Evolutionary conservation across 2,888 invertebrate genomes (phyloP), one percentile per base, ranked within the genome.

Genomic region (Dione vanillae): DNA sequence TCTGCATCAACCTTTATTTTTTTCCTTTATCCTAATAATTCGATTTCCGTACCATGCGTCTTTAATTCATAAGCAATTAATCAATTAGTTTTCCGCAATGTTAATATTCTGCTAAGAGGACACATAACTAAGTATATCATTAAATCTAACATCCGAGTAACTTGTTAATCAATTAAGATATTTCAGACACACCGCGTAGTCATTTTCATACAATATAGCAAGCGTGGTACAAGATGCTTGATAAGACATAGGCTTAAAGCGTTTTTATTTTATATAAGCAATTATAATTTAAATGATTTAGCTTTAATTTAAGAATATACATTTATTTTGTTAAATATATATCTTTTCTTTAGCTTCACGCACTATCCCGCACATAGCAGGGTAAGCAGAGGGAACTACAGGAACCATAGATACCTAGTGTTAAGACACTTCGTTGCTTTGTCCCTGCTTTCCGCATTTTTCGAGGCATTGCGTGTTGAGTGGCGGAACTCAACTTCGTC

Each of bases 171-270:
- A 74, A 75, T 75, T 72, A 73, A 69, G 40, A 47, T 47, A 69
- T 72, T 58, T 71, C 74, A 77, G 71, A 73, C 78, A 72, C 61
- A 51, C 54, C 75, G 74, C 76, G 74, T 74, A 74, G 65, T 73
- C 68, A 78, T 78, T 76, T 77, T 77, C 72, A 78, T 76, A 78
- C 78, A 76, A 78, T 78, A 72, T 68, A 65, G 61, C 65, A 70
- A 59, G 64, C 70, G 65, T 65, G 69, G 47, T 61, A 64, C 40
- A 40, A 27, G 14, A 20, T 58, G 2, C 0, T 69, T 40, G n/a
- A 11, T 59, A 76, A 76, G 74, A 73, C 62, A 51, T 16, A 37
- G 16, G 54, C 19, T 64, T 51, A 14, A 14, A 12, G 64, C 64
- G 51, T 16, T 37, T 49, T 40, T 10, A 7, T 12, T 10, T 56